Evolutionary conservation across 2,888 invertebrate genomes (phyloP), one percentile per base, ranked within the genome.

Genomic region (Pharmacophagus antenor): DNA sequence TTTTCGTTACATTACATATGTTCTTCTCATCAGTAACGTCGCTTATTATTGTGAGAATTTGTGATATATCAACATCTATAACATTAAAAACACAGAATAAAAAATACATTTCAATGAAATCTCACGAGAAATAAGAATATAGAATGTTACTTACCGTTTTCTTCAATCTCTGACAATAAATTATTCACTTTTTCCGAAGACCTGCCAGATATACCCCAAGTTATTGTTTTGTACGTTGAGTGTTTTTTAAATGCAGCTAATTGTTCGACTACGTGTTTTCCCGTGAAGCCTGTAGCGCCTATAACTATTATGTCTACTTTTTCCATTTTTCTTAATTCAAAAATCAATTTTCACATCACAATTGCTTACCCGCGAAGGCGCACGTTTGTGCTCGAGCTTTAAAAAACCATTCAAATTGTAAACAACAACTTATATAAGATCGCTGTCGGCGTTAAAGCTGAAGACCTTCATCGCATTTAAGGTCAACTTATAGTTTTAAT

Each of bases 121-220:
- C 31, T 22, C 12, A 22, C 17, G 10, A 41, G 23, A 17, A 8
- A 22, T 18, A 42, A 42, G 8, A 44, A 56, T 15, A 51, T 46
- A 17, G 20, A 46, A 46, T 20, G 1, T 25, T 51, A 63, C 65
- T 56, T 48, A 72, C 74, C 71, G 12, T 54, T 53, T 54, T 66
- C 65, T 25, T 67, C 53, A 2, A 73, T 44, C 31, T 70, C 68
- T 0, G 18, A 20, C 21, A 74, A 22, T 23, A 73, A 53, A 53
- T 73, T 69, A 60, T 80, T 75, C 6, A 91, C 62, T 73, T 88
- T 91, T n/a, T 70, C 69, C 46, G 62, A 62, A 1, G 79, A 78
- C 5, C 80, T 66, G 15, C 73, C 80, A 5, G 77, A 71, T 20
- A 78, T 63, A 20, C 70, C 71, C 77, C 78, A 80, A 22, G 58